Conservation (phyloP, 2,113 vertebrate species). For the Neotragus pygmaeus region DNA sequence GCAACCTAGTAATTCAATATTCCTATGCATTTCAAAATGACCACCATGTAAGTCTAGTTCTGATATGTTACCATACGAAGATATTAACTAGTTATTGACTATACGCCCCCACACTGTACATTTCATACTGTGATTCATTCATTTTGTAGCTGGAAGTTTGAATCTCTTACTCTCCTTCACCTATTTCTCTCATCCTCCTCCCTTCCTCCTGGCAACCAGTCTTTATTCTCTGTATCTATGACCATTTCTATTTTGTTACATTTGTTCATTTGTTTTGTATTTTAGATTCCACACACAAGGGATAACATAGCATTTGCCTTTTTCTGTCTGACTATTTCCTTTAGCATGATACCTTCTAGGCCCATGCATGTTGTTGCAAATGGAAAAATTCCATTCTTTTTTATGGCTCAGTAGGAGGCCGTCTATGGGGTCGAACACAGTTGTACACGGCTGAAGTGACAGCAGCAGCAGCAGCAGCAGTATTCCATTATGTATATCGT, state of each 20-base stretch:
- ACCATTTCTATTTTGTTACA: not conserved
- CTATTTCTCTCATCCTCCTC: not conserved
- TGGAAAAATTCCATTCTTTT: not conserved
- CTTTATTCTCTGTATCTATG: not conserved
- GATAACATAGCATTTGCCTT: not conserved
- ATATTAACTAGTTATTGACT: not conserved
- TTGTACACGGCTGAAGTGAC: too few species aligned
- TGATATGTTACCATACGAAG: not conserved
- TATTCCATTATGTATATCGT: not conserved
- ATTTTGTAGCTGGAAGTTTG: not conserved
- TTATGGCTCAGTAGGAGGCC: not conserved
- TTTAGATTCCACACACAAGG: not conserved
- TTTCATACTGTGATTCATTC: not conserved
- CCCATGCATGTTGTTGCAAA: not conserved
- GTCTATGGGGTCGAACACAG: too few species aligned
- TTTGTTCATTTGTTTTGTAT: not conserved
- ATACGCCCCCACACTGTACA: not conserved
- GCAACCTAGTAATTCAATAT: not conserved
- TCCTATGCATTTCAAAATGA: not conserved
- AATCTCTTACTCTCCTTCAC: not conserved
- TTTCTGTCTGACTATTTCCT: not conserved
- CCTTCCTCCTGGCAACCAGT: not conserved
- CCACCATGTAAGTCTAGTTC: not conserved
- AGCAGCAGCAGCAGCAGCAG: not conserved
- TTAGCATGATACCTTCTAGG: not conserved